phyloP scores from a whole-genome alignment of 2,113 vertebrate species.

The Miniopterus natalensis region DNA sequence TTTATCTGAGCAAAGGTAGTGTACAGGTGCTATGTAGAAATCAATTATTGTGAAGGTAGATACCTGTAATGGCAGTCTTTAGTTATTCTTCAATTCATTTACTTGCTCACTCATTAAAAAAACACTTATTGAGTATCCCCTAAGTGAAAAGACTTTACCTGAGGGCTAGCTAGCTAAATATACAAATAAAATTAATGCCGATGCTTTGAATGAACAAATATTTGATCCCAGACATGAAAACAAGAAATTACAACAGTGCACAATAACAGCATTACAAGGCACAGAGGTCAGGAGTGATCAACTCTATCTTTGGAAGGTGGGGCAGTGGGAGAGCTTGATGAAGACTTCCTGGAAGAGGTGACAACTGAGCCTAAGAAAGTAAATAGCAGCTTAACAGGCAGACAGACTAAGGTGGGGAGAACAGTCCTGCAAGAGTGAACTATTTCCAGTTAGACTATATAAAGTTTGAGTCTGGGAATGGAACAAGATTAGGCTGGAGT shows the following conservation, averaged over 20 bases:
- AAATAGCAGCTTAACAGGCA: background rate
- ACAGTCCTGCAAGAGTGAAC: background rate
- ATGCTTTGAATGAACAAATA: background rate
- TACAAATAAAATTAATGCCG: background rate
- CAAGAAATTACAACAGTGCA: background rate
- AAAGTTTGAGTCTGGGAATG: background rate
- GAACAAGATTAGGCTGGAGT: background rate
- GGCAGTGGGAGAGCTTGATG: background rate
- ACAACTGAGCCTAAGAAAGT: background rate
- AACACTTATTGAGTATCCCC: background rate
- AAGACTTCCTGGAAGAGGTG: conserved; percentile 11
- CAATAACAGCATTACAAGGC: background rate
- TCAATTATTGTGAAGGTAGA: background rate
- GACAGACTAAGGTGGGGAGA: background rate
- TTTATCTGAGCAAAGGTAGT: background rate
- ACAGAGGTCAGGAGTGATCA: background rate
- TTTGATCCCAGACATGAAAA: background rate
- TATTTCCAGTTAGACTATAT: background rate
- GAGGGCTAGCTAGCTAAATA: background rate
- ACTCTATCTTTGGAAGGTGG: background rate
- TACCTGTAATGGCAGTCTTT: background rate
- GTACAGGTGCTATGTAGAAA: background rate
- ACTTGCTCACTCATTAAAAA: background rate
- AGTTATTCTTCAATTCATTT: background rate
- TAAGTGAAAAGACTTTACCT: background rate